Percentiles rank a stretch among this genome's conserved stretches.
Conservation (phyloP, 1,140 invertebrate genomes). For the Drosophila neocordata region DNA sequence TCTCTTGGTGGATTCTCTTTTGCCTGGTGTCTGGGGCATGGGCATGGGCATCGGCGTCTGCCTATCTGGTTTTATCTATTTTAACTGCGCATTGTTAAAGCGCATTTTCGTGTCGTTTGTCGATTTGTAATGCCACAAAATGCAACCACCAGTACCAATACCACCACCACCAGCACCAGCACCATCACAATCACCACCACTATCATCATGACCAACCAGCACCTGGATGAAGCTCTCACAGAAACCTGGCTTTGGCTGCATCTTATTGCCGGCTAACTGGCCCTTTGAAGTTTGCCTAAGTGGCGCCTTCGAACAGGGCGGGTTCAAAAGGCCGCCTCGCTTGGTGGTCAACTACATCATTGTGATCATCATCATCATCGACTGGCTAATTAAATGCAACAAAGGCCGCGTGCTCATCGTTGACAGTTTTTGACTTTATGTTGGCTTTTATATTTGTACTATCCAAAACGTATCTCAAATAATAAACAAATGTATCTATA, state of each 20-base stretch:
- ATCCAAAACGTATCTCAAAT: slow-evolving; percentile 42
- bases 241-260: not conserved
- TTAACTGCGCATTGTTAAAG: slow-evolving; percentile 81
- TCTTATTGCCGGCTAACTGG: slow-evolving; percentile 36
- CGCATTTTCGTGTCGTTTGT: slow-evolving; percentile 83
- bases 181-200: slow-evolving; percentile 23
- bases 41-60: slow-evolving; percentile 57
- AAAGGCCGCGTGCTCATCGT: slow-evolving; percentile 22
- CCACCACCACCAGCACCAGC: not conserved
- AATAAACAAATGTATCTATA: slow-evolving; percentile 60
- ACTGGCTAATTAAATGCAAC: slow-evolving; percentile 71
- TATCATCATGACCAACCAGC: not conserved
- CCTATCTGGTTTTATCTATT: slow-evolving; percentile 82
- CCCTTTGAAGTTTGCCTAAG: slow-evolving; percentile 73
- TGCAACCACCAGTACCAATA: slow-evolving; percentile 31
- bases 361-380: not conserved
- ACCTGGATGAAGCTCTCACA: not conserved
- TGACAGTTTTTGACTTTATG: slow-evolving; percentile 68
- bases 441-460: slow-evolving; percentile 62
- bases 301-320: slow-evolving; percentile 61
- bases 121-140: slow-evolving; percentile 74
- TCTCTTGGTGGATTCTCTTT: not conserved
- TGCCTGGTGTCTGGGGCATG: not conserved
- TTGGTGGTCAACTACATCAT: slow-evolving; percentile 56
- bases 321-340: slow-evolving; percentile 71